Base-by-base conservation (phyloP, 2,888 invertebrate genomes). In the Diaphora mendica region DNA sequence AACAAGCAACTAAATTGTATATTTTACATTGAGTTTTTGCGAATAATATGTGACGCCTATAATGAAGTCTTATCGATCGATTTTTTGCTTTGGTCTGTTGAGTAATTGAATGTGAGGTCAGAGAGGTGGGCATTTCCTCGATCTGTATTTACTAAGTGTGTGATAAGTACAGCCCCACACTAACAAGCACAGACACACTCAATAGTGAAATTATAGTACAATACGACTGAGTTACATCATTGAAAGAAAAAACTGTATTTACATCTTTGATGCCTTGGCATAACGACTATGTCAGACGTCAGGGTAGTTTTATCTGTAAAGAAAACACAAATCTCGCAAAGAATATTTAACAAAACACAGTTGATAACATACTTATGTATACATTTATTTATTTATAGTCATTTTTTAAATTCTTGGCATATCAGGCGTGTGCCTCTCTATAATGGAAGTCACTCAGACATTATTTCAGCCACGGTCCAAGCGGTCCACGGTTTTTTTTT, bases 121-220 rank as follows among this genome's bases (percentile, higher is more conserved):
- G n/a, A n/a, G n/a, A n/a, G 39, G 35, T 68, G 68, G 68, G 68
- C 11, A 68, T 55, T 59, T 68, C 55, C 68, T 33, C 23, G n/a
- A 2, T n/a, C 7, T n/a, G 55, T 15, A 35, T 13, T 13, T 23
- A 35, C 20, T 17, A 17, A 17, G 33, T 51, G 23, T 11, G 51
- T 33, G 51, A 51, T 51, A 30, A 26, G 30, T 4, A 20, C 8
- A 15, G 30, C 30, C 44, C 30, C 15, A 48, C n/a, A 9, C 30
- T 20, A 1, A 35, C 35, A 35, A 35, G 35, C 35, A 8, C 7
- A 7, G 35, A 39, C 39, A 20, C 33, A 64, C 30, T 13, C 17
- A 33, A 64, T 64, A 33, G 33, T 64, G 15, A 17, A 15, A 3
- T 33, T 64, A 55, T 30, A 64, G 5, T 33, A n/a, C 30, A 44